Base-by-base conservation (phyloP, 2,888 invertebrate genomes). In the Leptinotarsa haldemani region DNA sequence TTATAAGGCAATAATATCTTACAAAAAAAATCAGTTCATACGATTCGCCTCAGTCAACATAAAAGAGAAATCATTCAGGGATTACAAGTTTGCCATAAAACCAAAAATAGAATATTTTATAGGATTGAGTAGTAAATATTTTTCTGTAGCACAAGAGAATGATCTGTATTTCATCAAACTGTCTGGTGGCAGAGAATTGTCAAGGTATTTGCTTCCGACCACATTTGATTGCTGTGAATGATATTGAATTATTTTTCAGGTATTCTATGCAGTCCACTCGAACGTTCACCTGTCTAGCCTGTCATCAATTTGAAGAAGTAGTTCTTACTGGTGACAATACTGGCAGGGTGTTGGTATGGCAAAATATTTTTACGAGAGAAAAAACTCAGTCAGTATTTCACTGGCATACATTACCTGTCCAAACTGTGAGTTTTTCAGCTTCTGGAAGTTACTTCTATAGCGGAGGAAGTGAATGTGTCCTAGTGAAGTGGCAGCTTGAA, bases 321-420 rank as follows among this genome's bases (percentile, higher is more conserved):
- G 87, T 94, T 13, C 92, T 94, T 3, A 92, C 92, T 0, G 95
- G 94, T 13, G 93, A 94, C 86, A 88, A 87, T 52, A 86, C 87
- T 53, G 95, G 95, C 1, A 88, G 91, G 72, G 89, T 94, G 20
- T 82, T 91, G 20, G 82, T 94, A 15, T 94, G 93, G 93, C 90
- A 88, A 67, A 86, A 88, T 71, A 85, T 91, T 65, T 86, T 83
- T 69, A 65, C 69, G 16, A 76, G 79, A 61, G 74, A 79, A 64
- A 82, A 83, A 56, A 77, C 83, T 13, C 88, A 90, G 82, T 87
- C 90, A 1, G 85, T 90, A 1, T 91, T 90, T 82, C 95, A 95
- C 84, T 95, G 95, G 95, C 95, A 95, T 86, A 91, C 92, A 4
- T 88, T 94, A 65, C 90, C 92, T 48, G 92, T 95, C 0, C 88